phyloP scores from a whole-genome alignment of 2,113 vertebrate species.

The Bufo bufo region DNA sequence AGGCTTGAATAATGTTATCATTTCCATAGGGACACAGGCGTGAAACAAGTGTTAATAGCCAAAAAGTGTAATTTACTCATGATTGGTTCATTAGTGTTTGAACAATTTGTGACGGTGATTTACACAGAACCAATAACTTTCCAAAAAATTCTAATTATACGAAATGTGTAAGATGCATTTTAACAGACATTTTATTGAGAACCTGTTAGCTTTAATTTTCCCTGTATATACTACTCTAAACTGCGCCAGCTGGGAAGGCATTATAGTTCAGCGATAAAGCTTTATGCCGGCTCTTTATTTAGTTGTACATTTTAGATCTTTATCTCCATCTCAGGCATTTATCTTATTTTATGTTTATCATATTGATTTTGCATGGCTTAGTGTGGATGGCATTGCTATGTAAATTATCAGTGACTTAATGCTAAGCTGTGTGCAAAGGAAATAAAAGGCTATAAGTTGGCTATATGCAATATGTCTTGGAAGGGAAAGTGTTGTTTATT shows the following conservation, averaged over 20 bases:
- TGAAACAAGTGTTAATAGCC: slow-evolving; percentile 42
- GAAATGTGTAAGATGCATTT: slow-evolving; percentile 42
- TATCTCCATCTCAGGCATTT: slow-evolving; percentile 46
- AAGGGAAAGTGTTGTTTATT: not conserved
- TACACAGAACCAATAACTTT: slow-evolving; percentile 47
- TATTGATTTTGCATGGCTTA: slow-evolving; percentile 48
- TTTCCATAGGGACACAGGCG: slow-evolving; percentile 25
- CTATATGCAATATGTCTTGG: slow-evolving; percentile 16
- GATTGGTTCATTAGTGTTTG: slow-evolving; percentile 51
- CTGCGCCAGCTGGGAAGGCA: slow-evolving; percentile 50
- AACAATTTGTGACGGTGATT: slow-evolving; percentile 48
- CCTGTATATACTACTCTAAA: slow-evolving; percentile 48
- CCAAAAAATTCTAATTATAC: slow-evolving; percentile 43
- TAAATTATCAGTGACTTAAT: slow-evolving; percentile 53
- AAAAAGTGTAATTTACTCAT: slow-evolving; percentile 41
- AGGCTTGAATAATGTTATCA: slow-evolving; percentile 7
- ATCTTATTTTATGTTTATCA: slow-evolving; percentile 53
- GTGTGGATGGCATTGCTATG: slow-evolving; percentile 45
- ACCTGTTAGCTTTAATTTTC: slow-evolving; percentile 52
- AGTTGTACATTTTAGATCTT: slow-evolving; percentile 48
- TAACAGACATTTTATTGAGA: slow-evolving; percentile 54
- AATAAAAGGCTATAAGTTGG: slow-evolving; percentile 12
- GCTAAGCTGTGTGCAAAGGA: slow-evolving; percentile 10
- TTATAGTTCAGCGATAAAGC: slow-evolving; percentile 53
- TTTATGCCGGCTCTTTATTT: slow-evolving; percentile 50